Percentiles rank a stretch among this genome's conserved stretches.
phyloP scores from a whole-genome alignment of 2,888 invertebrate species.

The Eubasilissa splendida region DNA sequence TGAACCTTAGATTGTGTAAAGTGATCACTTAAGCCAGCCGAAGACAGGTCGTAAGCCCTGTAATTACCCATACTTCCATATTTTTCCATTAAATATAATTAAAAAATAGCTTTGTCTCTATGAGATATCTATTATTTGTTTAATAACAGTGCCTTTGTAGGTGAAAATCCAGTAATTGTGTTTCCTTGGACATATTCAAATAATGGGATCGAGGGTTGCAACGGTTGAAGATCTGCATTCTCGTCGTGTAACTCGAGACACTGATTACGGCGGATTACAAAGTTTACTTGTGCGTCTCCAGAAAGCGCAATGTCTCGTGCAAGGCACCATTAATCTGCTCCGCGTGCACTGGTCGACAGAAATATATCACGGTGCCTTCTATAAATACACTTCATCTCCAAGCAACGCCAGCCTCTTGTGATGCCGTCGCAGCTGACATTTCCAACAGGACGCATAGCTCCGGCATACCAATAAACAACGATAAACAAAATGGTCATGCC shows the following conservation, averaged over 20 bases:
- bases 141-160: too few relatives aligned
- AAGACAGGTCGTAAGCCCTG: too few relatives aligned
- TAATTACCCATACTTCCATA: too few relatives aligned
- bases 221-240: too few relatives aligned
- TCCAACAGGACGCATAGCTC: slow-evolving; percentile 11
- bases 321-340: slow-evolving; percentile 29
- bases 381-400: slow-evolving; percentile 12
- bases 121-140: too few relatives aligned
- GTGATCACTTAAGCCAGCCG: too few relatives aligned
- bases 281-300: neutral
- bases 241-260: slow-evolving; percentile 4
- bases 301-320: slow-evolving; percentile 20
- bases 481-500: neutral
- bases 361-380: slow-evolving; percentile 22
- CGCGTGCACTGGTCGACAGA: slow-evolving; percentile 38
- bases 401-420: slow-evolving; percentile 7
- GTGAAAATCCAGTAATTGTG: too few relatives aligned
- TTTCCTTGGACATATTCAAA: too few relatives aligned
- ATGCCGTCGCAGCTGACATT: slow-evolving; percentile 8
- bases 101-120: too few relatives aligned
- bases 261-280: neutral
- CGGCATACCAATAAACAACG: slow-evolving; percentile 14
- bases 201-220: too few relatives aligned
- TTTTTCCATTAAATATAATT: too few relatives aligned
- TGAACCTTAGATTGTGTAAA: too few relatives aligned